A percentile compares a stretch with the other conserved stretches of the same genome.
Evolutionary conservation across 1,140 invertebrate species (phyloP).

Genomic region (Daktulosphaira vitifoliae): DNA sequence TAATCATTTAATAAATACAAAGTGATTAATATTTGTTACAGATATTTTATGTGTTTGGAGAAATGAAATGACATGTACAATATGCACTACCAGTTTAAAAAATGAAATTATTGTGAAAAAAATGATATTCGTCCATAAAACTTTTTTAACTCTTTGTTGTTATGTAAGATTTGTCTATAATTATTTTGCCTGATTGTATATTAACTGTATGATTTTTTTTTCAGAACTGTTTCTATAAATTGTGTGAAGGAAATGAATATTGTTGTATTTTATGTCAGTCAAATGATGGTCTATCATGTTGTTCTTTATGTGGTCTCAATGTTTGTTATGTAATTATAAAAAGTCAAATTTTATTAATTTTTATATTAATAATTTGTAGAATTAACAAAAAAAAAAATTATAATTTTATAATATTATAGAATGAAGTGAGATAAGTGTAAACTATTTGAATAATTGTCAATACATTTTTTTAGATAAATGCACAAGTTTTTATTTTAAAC

Average conservation of each 20-base stretch:
- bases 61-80: slow-evolving; percentile 5
- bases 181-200: too few relatives aligned
- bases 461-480: too few relatives aligned
- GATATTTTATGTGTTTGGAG: background rate
- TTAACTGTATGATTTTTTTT: background rate
- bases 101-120: slow-evolving; percentile 7
- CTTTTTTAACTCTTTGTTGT: slow-evolving; percentile 3
- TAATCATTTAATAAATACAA: too few relatives aligned
- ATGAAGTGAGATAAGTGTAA: too few relatives aligned
- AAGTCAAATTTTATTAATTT: too few relatives aligned
- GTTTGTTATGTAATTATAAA: slow-evolving; percentile 10
- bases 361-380: too few relatives aligned
- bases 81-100: background rate
- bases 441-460: too few relatives aligned
- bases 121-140: slow-evolving; percentile 18
- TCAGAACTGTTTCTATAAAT: background rate
- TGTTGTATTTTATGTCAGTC: slow-evolving; percentile 3
- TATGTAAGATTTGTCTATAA: too few relatives aligned
- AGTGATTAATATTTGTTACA: too few relatives aligned
- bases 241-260: background rate
- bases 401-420: too few relatives aligned
- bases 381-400: too few relatives aligned
- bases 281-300: background rate
- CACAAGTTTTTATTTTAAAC: too few relatives aligned
- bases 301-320: slow-evolving; percentile 6